These are phyloP conservation scores for Drosophila paranaensis DNA, from an alignment of 2,888 invertebrate species.

Conservation along the genomic window DNA sequence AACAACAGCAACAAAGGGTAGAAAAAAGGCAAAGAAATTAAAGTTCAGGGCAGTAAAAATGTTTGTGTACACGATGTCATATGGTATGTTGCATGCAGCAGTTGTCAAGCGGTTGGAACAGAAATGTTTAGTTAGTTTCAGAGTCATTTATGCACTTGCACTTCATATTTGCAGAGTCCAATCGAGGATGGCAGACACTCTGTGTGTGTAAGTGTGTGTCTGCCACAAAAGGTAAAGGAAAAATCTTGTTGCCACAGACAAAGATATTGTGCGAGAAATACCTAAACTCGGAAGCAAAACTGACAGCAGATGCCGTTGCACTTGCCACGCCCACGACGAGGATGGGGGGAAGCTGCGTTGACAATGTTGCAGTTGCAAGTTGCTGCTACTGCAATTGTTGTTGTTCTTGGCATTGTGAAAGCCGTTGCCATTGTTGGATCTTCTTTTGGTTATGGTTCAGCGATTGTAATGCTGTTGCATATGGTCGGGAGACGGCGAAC, in stretches of 20 bases:
- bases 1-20: neutral
- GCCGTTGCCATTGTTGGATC: conserved; percentile 28
- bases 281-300: conserved; percentile 6
- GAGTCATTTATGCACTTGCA: conserved; percentile 44
- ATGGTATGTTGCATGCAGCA: conserved; percentile 26
- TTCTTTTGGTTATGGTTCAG: conserved; percentile 58
- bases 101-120: conserved; percentile 21
- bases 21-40: conserved; percentile 44
- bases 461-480: conserved; percentile 55
- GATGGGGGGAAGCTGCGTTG: conserved; percentile 24
- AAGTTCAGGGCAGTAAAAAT: conserved; percentile 43
- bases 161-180: conserved; percentile 48
- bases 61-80: conserved; percentile 34
- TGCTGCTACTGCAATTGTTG: neutral
- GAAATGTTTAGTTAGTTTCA: conserved; percentile 37
- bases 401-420: conserved; percentile 15
- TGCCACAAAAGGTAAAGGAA: conserved; percentile 6
- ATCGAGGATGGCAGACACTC: conserved; percentile 1
- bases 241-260: neutral
- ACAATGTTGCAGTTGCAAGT: conserved; percentile 39
- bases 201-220: conserved; percentile 2
- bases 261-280: conserved; percentile 9
- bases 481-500: conserved; percentile 10
- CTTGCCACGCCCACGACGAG: conserved; percentile 19
- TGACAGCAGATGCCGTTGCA: conserved; percentile 31